These are phyloP conservation scores for Mormyrops attenuatus DNA, from an alignment of 2,797 vertebrate species.

Conservation along the genomic window DNA sequence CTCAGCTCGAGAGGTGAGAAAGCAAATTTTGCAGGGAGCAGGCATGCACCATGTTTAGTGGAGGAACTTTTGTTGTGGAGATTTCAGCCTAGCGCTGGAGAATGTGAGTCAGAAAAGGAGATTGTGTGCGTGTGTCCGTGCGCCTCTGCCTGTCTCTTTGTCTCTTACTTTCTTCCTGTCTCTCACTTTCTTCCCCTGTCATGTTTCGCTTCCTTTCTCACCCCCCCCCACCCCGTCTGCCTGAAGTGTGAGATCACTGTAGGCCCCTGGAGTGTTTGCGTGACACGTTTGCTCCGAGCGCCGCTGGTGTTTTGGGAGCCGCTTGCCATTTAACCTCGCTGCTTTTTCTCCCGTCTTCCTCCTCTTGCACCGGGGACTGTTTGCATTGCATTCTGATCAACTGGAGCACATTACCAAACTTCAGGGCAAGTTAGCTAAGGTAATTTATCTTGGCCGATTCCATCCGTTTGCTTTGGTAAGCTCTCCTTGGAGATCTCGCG, in stretches of 20 bases:
- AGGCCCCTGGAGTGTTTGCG: slow-evolving; percentile 12
- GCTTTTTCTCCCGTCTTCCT: neutral
- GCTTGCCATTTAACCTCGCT: neutral
- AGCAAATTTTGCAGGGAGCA: neutral
- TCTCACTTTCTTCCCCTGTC: neutral
- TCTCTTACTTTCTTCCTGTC: slow-evolving; percentile 26
- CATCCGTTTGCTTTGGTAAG: neutral
- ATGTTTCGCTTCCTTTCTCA: neutral
- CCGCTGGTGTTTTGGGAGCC: slow-evolving; percentile 13
- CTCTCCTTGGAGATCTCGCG: neutral
- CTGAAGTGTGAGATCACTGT: slow-evolving; percentile 32
- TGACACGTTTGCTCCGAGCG: neutral
- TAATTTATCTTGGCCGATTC: slow-evolving; percentile 8
- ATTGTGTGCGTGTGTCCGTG: slow-evolving; percentile 11
- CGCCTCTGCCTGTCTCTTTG: slow-evolving; percentile 21
- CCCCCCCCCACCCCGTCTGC: neutral
- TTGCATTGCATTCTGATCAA: neutral
- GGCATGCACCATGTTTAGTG: neutral
- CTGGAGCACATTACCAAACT: neutral
- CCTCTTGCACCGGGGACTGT: neutral
- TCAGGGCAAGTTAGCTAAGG: neutral
- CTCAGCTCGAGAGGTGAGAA: neutral
- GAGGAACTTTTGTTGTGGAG: neutral
- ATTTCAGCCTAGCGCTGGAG: neutral
- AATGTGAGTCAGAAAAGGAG: neutral